A percentile compares a stretch with the other conserved stretches of the same genome.
phyloP scores from a whole-genome alignment of 2,888 invertebrate genomes.

The Anoncus sp. region DNA sequence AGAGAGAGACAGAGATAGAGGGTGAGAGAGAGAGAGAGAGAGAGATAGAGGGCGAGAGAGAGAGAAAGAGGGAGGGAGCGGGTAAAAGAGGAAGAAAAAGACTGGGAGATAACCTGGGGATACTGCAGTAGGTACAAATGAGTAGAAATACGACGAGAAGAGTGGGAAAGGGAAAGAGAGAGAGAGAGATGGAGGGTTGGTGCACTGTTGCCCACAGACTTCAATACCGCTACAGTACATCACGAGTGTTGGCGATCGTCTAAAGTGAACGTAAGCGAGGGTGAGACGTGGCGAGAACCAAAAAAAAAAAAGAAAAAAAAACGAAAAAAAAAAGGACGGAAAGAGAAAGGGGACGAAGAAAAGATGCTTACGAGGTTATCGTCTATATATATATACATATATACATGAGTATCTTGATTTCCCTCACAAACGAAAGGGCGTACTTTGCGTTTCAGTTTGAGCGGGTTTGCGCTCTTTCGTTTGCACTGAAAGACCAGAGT shows the following conservation, averaged over 20 bases:
- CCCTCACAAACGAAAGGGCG: neutral
- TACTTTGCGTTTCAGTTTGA: neutral
- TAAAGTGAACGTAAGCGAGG: neutral
- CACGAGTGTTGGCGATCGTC: slow-evolving; percentile 4
- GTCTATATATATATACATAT: too few relatives aligned
- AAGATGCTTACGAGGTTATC: slow-evolving; percentile 22
- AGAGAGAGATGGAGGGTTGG: slow-evolving; percentile 22
- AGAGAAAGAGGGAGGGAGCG: slow-evolving; percentile 54
- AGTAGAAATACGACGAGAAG: slow-evolving; percentile 19
- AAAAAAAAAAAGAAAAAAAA: neutral
- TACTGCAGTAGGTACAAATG: slow-evolving; percentile 13
- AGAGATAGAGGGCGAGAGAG: slow-evolving; percentile 42
- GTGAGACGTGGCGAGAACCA: neutral
- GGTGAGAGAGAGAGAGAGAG: slow-evolving; percentile 44
- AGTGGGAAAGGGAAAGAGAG: too few relatives aligned
- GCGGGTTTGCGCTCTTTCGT: neutral
- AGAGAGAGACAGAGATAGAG: slow-evolving; percentile 30
- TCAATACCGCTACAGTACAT: neutral
- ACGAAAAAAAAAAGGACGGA: slow-evolving; percentile 7
- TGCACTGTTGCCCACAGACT: neutral
- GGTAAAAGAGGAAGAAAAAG: slow-evolving; percentile 47
- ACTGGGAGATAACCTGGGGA: neutral
- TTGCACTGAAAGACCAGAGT: neutral
- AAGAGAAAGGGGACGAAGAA: neutral
- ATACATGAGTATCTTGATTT: neutral